Base-by-base conservation (phyloP, 2,797 vertebrate species). In the Rhinichthys osculus region DNA sequence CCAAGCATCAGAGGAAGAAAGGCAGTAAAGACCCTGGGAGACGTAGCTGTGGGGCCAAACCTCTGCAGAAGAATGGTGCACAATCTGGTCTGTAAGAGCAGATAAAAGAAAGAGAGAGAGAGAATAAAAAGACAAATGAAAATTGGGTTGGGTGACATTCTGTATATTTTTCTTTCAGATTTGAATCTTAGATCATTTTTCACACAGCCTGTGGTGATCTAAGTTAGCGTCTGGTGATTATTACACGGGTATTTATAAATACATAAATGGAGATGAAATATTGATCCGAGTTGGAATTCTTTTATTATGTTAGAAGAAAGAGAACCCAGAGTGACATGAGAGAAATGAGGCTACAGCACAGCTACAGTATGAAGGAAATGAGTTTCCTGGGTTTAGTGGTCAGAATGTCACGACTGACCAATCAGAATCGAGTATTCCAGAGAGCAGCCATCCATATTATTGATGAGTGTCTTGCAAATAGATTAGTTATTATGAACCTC, bases 31-130 rank as follows among this genome's bases (percentile, higher is more conserved):
- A 91, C 98, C 98, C 93, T 99, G 98, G 1, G 98, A 98, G 92
- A 99, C 97, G 0, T 99, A 99, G 4, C 97, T 98, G 89, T 99
- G 98, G 86, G 98, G 98, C 98, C 98, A 99, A 89, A 98, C 97
- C 66, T 99, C 98, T 40, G 97, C 96, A 84, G 98, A 97, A 0
- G 97, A 97, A 94, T 98, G 98, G 91, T 97, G 97, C 88, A 99
- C 92, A 78, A 97, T 97, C 94, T 98, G 98, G 96, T 97, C 92
- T 95, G 93, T 83, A 50, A 89, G 90, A 92, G 87, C 27, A 64
- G 7, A 64, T 30, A 16, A 64, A 16, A 30, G 10, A 69, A 13
- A 78, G 9, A 40, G 10, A 57, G 19, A 92, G 87, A 38, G 8
- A 62, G 16, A 74, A 8, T 38, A 40, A 14, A 78, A 83, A 23